Evolutionary conservation across 2,888 invertebrate genomes (phyloP), one percentile per base, ranked within the genome.

Genomic region (Zygaena filipendulae): DNA sequence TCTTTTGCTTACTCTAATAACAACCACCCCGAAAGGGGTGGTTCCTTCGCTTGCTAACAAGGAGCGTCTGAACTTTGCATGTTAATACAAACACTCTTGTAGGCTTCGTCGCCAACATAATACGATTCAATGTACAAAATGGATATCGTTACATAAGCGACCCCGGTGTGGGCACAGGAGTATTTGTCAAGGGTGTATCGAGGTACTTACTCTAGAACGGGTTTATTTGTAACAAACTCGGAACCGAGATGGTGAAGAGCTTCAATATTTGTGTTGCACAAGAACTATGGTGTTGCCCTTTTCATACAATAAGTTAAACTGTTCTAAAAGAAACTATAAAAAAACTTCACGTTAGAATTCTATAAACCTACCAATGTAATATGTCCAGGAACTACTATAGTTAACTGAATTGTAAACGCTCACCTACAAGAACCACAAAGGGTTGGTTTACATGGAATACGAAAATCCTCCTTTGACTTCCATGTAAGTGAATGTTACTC

Each of bases 1-100:
- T 69, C 70, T 69, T 68, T 62, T 70, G 67, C 69, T 68, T 67
- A 67, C 68, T 71, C 72, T 72, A 71, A 72, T 72, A 72, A 70
- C 63, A 60, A n/a, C 63, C 64, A 63, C 69, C 70, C 61, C 56
- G 47, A 51, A 59, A 61, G 49, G 71, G 74, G 71, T 63, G 69
- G 61, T 61, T 55, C 61, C 61, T 67, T n/a, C n/a, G n/a, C n/a
- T n/a, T 60, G 49, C 52, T 42, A 51, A 53, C 52, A 44, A 59
- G 55, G 58, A 53, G 59, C 59, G 57, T 53, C 64, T 53, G 59
- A 69, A 70, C 61, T 70, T 68, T 59, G 67, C 68, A 68, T 70
- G 69, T 66, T 69, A 72, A 68, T 71, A 68, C 60, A 70, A 71
- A 68, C 67, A 70, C 67, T 66, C 61, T 45, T 70, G 68, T 71